Percentiles rank a stretch among this genome's conserved stretches.
Evolutionary conservation across 2,113 vertebrate species (phyloP).

Genomic region (Anoplopoma fimbria): DNA sequence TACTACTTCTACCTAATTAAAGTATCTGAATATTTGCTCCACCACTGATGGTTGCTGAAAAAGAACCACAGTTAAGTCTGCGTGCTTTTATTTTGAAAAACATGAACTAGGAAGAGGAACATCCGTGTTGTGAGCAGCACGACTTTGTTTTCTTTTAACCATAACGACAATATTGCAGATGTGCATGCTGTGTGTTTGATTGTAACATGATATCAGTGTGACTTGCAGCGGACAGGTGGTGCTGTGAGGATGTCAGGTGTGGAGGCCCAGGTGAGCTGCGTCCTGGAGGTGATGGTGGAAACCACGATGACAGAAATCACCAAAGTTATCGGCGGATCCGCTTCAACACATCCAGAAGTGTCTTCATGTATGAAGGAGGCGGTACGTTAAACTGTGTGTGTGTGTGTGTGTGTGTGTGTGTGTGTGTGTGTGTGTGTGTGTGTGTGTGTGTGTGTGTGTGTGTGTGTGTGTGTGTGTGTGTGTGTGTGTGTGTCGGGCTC

Average conservation of each 20-base stretch:
- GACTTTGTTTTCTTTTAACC: background rate
- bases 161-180: background rate
- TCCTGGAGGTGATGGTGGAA: conserved; percentile 73
- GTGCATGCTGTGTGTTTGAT: background rate
- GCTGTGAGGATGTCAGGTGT: conserved; percentile 57
- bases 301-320: conserved; percentile 64
- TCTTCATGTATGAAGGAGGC: conserved; percentile 13
- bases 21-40: background rate
- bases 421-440: background rate
- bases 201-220: too few species aligned
- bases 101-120: conserved; percentile 31
- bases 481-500: background rate
- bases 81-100: conserved; percentile 61
- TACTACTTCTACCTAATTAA: background rate
- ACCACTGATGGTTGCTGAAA: background rate
- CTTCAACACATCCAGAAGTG: conserved; percentile 1
- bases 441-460: background rate
- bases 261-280: conserved; percentile 60
- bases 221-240: accelerated
- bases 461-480: too few species aligned
- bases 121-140: background rate
- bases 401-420: too few species aligned
- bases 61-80: too few species aligned
- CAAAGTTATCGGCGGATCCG: conserved; percentile 57
- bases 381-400: conserved; percentile 1